Evolutionary conservation across 2,113 vertebrate species (phyloP).

Genomic region (Lates calcarifer): DNA sequence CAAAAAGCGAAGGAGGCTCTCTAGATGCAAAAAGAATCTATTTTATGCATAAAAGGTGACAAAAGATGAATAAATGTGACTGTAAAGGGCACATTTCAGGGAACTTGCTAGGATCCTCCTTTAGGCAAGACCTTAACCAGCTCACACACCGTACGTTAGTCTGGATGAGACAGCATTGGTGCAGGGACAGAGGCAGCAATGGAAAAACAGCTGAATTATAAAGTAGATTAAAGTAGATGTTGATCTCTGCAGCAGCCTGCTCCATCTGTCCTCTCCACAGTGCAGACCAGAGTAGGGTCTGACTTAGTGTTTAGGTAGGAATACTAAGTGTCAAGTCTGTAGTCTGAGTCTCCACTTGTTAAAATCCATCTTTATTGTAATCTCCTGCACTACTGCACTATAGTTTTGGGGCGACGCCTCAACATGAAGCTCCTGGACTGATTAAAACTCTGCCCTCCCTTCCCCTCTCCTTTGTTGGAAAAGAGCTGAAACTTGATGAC

Average conservation of each 20-base stretch:
- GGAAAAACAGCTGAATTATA: conserved; percentile 41
- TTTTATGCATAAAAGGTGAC: neutral
- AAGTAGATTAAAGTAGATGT: conserved; percentile 18
- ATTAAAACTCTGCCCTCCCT: conserved; percentile 19
- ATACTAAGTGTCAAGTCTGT: neutral
- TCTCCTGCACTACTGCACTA: conserved; percentile 4
- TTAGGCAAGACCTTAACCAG: neutral
- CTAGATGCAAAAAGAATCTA: neutral
- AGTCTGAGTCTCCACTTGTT: neutral
- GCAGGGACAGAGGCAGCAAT: conserved; percentile 12
- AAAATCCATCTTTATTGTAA: conserved; percentile 14
- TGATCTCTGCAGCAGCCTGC: conserved; percentile 36
- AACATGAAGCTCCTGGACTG: conserved; percentile 29
- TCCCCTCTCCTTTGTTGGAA: conserved; percentile 15
- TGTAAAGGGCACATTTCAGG: neutral
- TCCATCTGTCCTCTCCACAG: neutral
- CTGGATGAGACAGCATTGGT: neutral
- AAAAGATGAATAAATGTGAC: neutral
- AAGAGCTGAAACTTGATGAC: conserved; percentile 59
- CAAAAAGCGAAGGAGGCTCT: neutral
- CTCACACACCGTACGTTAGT: neutral
- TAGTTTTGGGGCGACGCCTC: conserved; percentile 8
- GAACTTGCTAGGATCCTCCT: neutral
- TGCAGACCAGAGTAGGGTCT: neutral
- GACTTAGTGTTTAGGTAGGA: neutral